phyloP scores from a whole-genome alignment of 2,797 vertebrate genomes.

The Enoplosus armatus region DNA sequence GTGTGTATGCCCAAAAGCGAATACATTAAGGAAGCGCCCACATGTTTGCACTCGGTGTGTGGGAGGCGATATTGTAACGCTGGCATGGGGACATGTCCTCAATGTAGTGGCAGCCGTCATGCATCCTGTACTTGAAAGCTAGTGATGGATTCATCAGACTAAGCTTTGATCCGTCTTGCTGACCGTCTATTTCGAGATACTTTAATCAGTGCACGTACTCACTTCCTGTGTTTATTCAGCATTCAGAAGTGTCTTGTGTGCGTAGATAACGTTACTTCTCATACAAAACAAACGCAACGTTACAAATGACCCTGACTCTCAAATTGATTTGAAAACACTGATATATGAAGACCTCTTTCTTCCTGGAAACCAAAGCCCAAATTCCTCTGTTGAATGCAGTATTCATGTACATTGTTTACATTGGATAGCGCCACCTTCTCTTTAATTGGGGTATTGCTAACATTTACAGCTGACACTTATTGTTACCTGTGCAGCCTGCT shows the following conservation, averaged over 20 bases:
- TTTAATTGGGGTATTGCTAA: background rate
- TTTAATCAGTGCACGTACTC: background rate
- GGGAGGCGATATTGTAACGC: no score
- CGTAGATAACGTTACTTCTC: background rate
- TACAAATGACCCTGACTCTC: no score
- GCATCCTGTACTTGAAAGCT: background rate
- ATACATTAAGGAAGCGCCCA: background rate
- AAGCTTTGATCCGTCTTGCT: background rate
- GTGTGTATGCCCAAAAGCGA: background rate
- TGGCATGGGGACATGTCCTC: no score
- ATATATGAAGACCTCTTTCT: no score
- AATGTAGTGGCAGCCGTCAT: background rate
- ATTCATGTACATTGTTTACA: background rate
- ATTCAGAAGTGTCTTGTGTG: background rate
- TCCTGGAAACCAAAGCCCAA: no score
- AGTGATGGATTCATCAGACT: background rate
- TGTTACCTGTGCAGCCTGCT: background rate
- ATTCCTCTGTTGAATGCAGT: background rate
- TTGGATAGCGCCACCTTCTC: no score
- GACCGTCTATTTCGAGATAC: background rate
- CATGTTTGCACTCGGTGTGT: background rate
- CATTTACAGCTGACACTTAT: background rate
- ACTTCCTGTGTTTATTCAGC: slow-evolving; percentile 29
- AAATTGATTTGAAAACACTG: background rate
- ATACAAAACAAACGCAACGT: background rate